Percentiles rank a stretch among this genome's conserved stretches.
Conservation (phyloP, 2,888 invertebrate species). For the Lepidonotus clava region DNA sequence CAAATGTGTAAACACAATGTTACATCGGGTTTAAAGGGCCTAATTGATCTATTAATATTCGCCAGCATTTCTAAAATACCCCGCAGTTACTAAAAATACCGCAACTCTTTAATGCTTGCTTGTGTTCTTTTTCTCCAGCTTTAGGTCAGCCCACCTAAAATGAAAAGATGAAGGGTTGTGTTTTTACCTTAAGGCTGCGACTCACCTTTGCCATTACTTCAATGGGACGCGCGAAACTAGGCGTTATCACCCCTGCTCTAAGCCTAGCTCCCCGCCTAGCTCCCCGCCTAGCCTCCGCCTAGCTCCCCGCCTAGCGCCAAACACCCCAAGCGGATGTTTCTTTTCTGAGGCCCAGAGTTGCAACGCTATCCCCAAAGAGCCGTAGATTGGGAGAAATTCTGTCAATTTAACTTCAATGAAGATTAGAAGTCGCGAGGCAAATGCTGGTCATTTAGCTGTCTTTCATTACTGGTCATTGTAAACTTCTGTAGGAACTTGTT, state of each 20-base stretch:
- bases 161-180: neutral
- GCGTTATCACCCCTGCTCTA: neutral
- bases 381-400: no score
- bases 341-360: no score
- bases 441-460: no score
- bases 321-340: no score
- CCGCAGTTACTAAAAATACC: neutral
- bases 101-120: neutral
- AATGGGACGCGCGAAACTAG: neutral
- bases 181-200: neutral
- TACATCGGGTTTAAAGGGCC: neutral
- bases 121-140: neutral
- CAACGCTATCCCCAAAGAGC: no score
- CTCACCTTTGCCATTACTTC: constrained; percentile 3
- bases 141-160: neutral
- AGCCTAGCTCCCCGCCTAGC: neutral
- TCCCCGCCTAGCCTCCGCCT: no score
- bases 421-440: no score
- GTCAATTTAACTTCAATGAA: no score
- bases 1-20: no score
- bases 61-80: neutral
- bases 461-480: no score
- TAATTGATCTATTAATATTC: constrained; percentile 1
- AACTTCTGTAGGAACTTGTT: no score
- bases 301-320: no score